Base-by-base conservation (phyloP, 92 coral and sea anemone genomes). In the Parazoanthus atlanticus region DNA sequence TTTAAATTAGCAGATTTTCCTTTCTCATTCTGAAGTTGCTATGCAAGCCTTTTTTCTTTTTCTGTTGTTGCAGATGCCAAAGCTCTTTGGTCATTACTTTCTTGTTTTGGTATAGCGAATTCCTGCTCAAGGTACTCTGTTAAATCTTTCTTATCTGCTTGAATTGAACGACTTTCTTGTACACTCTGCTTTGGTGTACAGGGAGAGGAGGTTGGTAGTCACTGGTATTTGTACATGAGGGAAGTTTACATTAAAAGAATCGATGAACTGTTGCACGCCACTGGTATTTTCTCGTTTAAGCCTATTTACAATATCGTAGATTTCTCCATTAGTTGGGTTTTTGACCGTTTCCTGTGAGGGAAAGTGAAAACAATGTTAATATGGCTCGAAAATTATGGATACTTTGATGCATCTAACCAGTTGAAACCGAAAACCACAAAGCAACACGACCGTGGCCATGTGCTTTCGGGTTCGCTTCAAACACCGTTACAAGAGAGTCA, bases 141-240 rank as follows among this genome's bases (percentile, higher is more conserved):
- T n/a, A 78, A 13, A 23, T 28, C 83, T 79, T 79, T 79, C 3
- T 79, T 79, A 12, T 49, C 41, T 79, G 69, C 25, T 5, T 79
- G n/a, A 26, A 47, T 61, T 26, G 19, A 79, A 49, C 69, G 23
- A 23, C 47, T 30, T 79, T 52, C 30, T 61, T 26, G 84, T 79
- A 79, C 41, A 79, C 70, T 79, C 84, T 33, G 70, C 84, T 31
- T 79, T 79, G 41, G 84, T 79, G 84, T 79, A 64, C 26, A 49
- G 83, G 69, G 83, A 79, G 41, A 49, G 69, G 25, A 49, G 41
- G 43, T 79, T 79, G 12, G 69, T 31, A 21, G 84, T 33, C 65
- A 79, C 81, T 76, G 81, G 81, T 28, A 52, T 29, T 12, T 79
- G 65, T 19, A 79, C 65, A 64, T 34, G 65, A 13, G 84, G 84